Evolutionary conservation across 2,113 vertebrate genomes (phyloP).

Genomic region (Raja brachyura): DNA sequence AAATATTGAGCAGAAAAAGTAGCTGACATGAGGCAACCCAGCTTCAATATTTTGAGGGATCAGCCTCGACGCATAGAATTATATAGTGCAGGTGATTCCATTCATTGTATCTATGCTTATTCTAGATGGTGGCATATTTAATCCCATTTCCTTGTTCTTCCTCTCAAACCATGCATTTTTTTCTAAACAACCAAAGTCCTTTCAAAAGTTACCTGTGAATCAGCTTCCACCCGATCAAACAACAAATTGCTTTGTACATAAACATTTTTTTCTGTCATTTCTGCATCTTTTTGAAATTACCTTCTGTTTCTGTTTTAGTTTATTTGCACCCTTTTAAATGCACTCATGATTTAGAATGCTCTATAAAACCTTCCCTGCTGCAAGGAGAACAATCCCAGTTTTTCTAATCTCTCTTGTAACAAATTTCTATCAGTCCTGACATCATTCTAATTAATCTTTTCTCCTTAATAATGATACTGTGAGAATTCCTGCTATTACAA

Average conservation of each 20-base stretch:
- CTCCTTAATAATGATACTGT: no score
- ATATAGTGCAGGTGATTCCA: not conserved
- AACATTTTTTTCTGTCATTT: not conserved
- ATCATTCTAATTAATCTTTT: no score
- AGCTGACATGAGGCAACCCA: not conserved
- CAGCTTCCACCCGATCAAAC: not conserved
- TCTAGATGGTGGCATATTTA: not conserved
- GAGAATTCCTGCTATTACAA: no score
- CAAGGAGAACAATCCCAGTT: not conserved
- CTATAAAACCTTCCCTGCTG: not conserved
- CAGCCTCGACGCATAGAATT: not conserved
- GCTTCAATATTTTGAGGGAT: not conserved
- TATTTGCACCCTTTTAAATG: not conserved
- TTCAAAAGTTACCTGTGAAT: not conserved
- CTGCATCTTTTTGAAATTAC: not conserved
- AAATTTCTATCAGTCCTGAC: not conserved
- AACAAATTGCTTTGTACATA: not conserved
- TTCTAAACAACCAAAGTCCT: not conserved
- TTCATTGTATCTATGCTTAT: not conserved
- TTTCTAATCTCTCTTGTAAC: not conserved
- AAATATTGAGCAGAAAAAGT: not conserved
- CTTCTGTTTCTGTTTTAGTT: not conserved
- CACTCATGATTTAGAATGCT: not conserved
- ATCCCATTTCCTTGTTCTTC: not conserved
- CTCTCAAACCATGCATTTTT: not conserved